Conservation (phyloP, 37 sponge, comb jelly and placozoan genomes). For the Aphrocallistes beatrix region DNA sequence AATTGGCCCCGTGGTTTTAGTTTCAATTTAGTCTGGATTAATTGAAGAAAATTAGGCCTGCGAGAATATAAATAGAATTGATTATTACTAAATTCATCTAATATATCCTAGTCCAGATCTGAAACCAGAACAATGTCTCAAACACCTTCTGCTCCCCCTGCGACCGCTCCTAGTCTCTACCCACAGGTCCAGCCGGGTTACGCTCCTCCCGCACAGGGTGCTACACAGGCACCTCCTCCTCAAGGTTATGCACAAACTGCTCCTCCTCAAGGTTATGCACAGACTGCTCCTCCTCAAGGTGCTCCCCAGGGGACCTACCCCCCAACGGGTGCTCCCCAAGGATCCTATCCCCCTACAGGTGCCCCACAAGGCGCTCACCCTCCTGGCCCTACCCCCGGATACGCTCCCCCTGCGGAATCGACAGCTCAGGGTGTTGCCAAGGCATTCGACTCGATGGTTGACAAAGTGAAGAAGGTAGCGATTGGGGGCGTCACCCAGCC, state of each 20-base stretch:
- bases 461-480: background rate
- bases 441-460: background rate
- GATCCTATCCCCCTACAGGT: background rate
- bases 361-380: background rate
- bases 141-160: background rate
- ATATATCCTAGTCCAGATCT: no score
- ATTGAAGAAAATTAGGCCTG: background rate
- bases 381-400: background rate
- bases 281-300: background rate
- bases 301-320: background rate
- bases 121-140: background rate
- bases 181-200: background rate
- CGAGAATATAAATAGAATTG: background rate
- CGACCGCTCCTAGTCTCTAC: background rate
- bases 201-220: background rate
- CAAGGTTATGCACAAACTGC: background rate
- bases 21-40: background rate
- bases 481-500: background rate
- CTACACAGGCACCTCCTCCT: background rate
- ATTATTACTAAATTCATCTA: background rate
- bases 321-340: background rate
- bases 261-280: background rate
- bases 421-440: background rate
- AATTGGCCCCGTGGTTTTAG: background rate
- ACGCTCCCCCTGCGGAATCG: background rate